Percentiles rank a stretch among this genome's conserved stretches.
phyloP scores from a whole-genome alignment of 2,888 invertebrate genomes.

The Dasypogon diadema region DNA sequence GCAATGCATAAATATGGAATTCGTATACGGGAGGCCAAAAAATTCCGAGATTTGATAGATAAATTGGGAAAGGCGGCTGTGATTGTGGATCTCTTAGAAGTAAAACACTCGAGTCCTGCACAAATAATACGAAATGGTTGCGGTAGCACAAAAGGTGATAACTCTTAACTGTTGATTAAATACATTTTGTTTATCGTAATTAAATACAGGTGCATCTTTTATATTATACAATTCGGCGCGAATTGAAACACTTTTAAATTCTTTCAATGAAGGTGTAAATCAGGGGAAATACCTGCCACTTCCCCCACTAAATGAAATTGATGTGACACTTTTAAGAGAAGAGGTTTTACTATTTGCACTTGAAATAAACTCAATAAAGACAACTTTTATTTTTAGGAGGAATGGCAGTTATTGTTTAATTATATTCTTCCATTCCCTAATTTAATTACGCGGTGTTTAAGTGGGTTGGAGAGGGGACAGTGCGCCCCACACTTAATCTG shows the following conservation, averaged over 20 bases:
- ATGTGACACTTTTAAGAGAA: constrained; percentile 75
- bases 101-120: constrained; percentile 73
- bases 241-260: constrained; percentile 75
- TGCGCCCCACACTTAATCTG: constrained; percentile 76
- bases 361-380: constrained; percentile 8
- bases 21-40: constrained; percentile 68
- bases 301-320: constrained; percentile 72
- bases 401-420: constrained; percentile 80
- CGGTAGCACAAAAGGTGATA: constrained; percentile 63
- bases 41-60: constrained; percentile 72
- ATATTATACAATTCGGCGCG: constrained; percentile 84
- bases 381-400: constrained; percentile 73
- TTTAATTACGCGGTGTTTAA: constrained; percentile 72
- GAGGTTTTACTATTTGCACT: constrained; percentile 70
- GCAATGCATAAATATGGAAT: constrained; percentile 78
- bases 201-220: constrained; percentile 75
- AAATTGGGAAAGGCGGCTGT: constrained; percentile 77
- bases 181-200: constrained; percentile 58
- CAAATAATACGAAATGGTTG: constrained; percentile 68
- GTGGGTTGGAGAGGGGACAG: constrained; percentile 69
- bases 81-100: constrained; percentile 77
- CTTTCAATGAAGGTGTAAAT: constrained; percentile 73
- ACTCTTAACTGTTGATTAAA: background rate
- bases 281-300: constrained; percentile 74
- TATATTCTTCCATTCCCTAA: constrained; percentile 76